A percentile compares a stretch with the other conserved stretches of the same genome.
Conservation (phyloP, 2,888 invertebrate genomes). For the Spatulosminthurus flaviceps region DNA sequence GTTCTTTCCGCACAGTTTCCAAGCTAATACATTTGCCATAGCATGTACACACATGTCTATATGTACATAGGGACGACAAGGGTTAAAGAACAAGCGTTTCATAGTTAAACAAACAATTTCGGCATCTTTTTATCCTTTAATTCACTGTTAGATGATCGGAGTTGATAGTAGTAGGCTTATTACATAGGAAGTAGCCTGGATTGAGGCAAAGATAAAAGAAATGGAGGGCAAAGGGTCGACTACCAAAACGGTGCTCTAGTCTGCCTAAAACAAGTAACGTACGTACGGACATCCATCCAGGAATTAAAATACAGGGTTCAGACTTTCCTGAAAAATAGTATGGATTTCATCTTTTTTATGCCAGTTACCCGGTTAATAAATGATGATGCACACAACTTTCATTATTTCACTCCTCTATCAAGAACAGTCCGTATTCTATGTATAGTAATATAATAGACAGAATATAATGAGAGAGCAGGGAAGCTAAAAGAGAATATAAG, state of each 20-base stretch:
- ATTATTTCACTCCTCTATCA: background rate
- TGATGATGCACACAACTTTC: constrained; percentile 4
- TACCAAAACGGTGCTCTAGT: background rate
- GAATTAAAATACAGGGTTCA: constrained; percentile 8
- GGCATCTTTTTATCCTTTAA: constrained; percentile 13
- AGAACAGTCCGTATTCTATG: background rate
- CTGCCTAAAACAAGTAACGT: background rate
- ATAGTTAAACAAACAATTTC: background rate
- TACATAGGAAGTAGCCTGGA: background rate
- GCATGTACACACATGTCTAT: no score
- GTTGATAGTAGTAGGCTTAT: constrained; percentile 7
- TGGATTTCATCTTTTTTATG: constrained; percentile 22
- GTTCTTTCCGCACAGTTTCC: no score
- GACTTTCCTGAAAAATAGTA: constrained; percentile 2
- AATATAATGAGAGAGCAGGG: no score
- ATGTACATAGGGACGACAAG: no score
- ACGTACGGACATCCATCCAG: background rate
- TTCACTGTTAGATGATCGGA: constrained; percentile 5
- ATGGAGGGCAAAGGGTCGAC: constrained; percentile 5
- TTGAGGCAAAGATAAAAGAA: background rate
- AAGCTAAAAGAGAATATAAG: no score
- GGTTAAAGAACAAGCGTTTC: no score
- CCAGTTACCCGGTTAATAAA: constrained; percentile 35
- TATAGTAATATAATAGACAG: no score
- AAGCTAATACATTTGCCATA: no score